Evolutionary conservation across 37 sponge, comb jelly and placozoan species (phyloP).

Genomic region (Tethya wilhelma): DNA sequence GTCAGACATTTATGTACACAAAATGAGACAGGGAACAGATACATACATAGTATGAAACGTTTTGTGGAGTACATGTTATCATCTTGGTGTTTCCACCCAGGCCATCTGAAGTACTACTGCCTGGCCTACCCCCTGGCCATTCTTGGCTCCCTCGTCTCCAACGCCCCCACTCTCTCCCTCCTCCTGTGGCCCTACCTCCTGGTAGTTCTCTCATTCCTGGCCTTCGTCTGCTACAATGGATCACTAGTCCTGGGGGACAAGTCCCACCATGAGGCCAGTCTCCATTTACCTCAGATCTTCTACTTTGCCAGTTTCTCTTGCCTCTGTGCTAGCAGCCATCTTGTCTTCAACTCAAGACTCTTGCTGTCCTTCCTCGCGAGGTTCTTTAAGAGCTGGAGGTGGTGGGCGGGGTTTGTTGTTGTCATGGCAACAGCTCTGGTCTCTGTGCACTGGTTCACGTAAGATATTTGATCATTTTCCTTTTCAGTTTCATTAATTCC

Average conservation of each 20-base stretch:
- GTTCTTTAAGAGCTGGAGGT: not conserved
- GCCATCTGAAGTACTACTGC: not conserved
- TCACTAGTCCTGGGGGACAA: conserved; percentile 94
- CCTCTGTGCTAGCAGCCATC: conserved; percentile 53
- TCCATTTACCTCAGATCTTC: conserved; percentile 87
- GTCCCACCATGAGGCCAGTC: conserved; percentile 64
- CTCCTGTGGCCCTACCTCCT: conserved; percentile 72
- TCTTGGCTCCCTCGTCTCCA: conserved; percentile 2
- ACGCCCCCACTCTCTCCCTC: conserved; percentile 25
- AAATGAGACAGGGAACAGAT: too few species aligned
- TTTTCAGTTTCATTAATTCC: not conserved
- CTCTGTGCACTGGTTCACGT: conserved; percentile 67
- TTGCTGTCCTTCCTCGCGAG: not conserved
- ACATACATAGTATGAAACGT: too few species aligned
- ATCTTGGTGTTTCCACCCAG: not conserved
- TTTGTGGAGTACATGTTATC: not conserved
- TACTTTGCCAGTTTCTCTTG: conserved; percentile 70
- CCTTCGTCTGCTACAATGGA: conserved; percentile 79
- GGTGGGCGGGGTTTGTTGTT: not conserved
- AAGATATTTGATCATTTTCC: not conserved
- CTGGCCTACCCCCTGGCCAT: not conserved
- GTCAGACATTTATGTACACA: too few species aligned
- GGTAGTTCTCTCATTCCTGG: conserved; percentile 51
- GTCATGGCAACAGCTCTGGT: not conserved
- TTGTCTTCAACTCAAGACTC: conserved; percentile 29